Conservation (phyloP, 2,888 invertebrate genomes). For the Scaptomyza flava region DNA sequence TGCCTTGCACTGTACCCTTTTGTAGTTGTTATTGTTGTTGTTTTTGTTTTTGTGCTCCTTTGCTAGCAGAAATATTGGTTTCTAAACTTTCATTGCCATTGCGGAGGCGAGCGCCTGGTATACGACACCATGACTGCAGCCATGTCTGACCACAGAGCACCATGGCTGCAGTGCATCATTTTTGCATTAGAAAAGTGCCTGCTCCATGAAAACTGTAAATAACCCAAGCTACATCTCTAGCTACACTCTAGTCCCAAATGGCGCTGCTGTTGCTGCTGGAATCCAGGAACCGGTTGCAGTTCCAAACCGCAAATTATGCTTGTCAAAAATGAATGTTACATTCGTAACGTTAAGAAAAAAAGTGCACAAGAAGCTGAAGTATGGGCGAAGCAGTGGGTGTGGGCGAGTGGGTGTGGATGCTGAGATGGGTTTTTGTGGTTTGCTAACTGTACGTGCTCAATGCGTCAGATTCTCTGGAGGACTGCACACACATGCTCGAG, state of each 20-base stretch:
- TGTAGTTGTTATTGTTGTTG: slow-evolving; percentile 19
- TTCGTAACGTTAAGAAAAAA: slow-evolving; percentile 62
- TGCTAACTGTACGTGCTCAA: slow-evolving; percentile 69
- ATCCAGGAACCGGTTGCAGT: slow-evolving; percentile 29
- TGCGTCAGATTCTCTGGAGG: slow-evolving; percentile 73
- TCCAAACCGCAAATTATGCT: slow-evolving; percentile 74
- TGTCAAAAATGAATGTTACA: slow-evolving; percentile 79
- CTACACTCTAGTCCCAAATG: slow-evolving; percentile 43
- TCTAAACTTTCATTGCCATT: slow-evolving; percentile 74
- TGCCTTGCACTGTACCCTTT: slow-evolving; percentile 6
- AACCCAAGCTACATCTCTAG: slow-evolving; percentile 40
- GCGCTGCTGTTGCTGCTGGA: slow-evolving; percentile 31
- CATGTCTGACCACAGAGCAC: slow-evolving; percentile 59
- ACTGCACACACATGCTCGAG: slow-evolving; percentile 35
- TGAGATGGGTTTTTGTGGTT: slow-evolving; percentile 53
- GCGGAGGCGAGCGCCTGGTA: slow-evolving; percentile 40
- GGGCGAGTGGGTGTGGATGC: slow-evolving; percentile 8
- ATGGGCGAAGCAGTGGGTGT: not conserved
- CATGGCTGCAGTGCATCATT: slow-evolving; percentile 71
- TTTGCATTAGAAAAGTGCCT: slow-evolving; percentile 76
- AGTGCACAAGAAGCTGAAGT: slow-evolving; percentile 24
- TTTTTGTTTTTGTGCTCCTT: slow-evolving; percentile 17
- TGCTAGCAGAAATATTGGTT: slow-evolving; percentile 69
- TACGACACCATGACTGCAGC: slow-evolving; percentile 40
- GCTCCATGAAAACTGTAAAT: slow-evolving; percentile 71